A percentile compares a stretch with the other conserved stretches of the same genome.
phyloP scores from a whole-genome alignment of 2,888 invertebrate genomes.

The Labia minor region DNA sequence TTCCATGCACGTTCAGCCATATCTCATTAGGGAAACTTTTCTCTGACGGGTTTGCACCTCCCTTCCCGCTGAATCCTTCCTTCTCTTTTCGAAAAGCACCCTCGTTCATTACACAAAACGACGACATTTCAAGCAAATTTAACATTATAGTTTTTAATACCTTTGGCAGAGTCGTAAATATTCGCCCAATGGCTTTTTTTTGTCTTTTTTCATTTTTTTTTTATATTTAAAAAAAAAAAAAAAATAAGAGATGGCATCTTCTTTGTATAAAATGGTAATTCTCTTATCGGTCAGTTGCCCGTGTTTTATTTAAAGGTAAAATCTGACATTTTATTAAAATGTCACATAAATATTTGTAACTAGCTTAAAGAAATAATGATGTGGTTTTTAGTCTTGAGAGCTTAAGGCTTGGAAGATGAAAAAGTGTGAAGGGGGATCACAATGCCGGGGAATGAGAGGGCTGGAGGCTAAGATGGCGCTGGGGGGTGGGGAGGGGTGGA shows the following conservation, averaged over 20 bases:
- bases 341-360: conserved; percentile 13
- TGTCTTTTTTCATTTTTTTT: too few species aligned
- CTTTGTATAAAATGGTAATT: conserved; percentile 13
- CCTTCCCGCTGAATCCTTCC: not conserved
- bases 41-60: conserved; percentile 2
- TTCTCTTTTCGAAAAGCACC: conserved; percentile 13
- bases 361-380: conserved; percentile 13
- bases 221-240: too few species aligned
- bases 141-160: conserved; percentile 13
- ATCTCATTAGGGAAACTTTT: conserved; percentile 13
- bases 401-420: not conserved
- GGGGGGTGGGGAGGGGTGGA: not conserved
- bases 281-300: not conserved
- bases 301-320: conserved; percentile 6
- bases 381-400: conserved; percentile 13
- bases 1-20: conserved; percentile 4
- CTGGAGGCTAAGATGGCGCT: not conserved
- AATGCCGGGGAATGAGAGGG: not conserved
- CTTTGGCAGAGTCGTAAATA: conserved; percentile 2
- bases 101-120: conserved; percentile 3
- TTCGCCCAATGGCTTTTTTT: too few species aligned
- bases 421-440: not conserved
- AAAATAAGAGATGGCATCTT: not conserved
- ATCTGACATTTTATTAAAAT: conserved; percentile 13
- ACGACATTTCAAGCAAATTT: conserved; percentile 7